These are phyloP conservation scores for Meriones psammophilus DNA, from an alignment of 2,797 vertebrate species.

Conservation along the genomic window DNA sequence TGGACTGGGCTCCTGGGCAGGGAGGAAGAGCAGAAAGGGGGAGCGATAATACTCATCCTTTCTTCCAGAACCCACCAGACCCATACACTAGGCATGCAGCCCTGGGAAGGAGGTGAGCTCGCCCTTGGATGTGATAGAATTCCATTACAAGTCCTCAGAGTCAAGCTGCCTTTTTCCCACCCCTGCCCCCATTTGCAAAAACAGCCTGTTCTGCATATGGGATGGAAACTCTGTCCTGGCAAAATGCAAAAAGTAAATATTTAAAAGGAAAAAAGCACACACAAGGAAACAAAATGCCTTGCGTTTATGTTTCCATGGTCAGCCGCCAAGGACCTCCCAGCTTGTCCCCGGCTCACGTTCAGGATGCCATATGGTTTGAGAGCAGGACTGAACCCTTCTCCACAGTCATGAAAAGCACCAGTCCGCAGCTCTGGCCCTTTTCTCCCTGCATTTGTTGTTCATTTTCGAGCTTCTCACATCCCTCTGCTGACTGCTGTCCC, in stretches of 20 bases:
- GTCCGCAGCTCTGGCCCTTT: slow-evolving; percentile 84
- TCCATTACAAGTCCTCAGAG: slow-evolving; percentile 1
- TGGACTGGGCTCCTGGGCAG: not conserved
- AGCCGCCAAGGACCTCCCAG: slow-evolving; percentile 82
- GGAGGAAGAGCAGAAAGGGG: fast-evolving
- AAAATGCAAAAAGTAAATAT: slow-evolving; percentile 88
- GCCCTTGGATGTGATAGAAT: not conserved
- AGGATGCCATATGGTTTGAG: slow-evolving; percentile 84
- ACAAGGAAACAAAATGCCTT: slow-evolving; percentile 84
- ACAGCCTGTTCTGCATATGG: slow-evolving; percentile 77
- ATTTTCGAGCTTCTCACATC: slow-evolving; percentile 87
- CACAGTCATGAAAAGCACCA: slow-evolving; percentile 80
- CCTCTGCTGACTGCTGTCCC: slow-evolving; percentile 78
- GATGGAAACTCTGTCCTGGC: slow-evolving; percentile 84
- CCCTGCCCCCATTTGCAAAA: not conserved
- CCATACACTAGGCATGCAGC: not conserved
- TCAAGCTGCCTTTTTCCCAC: slow-evolving; percentile 55
- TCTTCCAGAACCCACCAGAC: not conserved
- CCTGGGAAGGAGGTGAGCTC: not conserved
- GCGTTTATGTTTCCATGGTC: slow-evolving; percentile 85
- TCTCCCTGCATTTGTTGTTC: slow-evolving; percentile 86
- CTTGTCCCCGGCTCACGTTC: slow-evolving; percentile 74
- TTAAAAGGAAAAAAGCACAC: slow-evolving; percentile 86
- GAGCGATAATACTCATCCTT: not conserved
- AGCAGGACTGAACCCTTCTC: slow-evolving; percentile 80